These are phyloP conservation scores for Ganaspis brasiliensis DNA, from an alignment of 2,888 invertebrate genomes.

Conservation along the genomic window DNA sequence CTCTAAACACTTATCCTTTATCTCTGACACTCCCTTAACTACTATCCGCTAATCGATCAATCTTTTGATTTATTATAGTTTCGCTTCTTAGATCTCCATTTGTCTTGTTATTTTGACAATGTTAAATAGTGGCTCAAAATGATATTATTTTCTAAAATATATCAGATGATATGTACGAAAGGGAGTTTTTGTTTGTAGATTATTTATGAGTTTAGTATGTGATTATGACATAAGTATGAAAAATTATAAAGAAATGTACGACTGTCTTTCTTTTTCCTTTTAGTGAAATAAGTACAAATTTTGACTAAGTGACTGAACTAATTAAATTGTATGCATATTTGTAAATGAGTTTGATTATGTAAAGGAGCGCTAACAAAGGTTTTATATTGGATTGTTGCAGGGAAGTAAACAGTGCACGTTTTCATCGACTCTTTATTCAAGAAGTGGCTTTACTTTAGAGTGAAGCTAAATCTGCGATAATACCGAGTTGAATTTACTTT, in stretches of 20 bases:
- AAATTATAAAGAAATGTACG: too few relatives aligned
- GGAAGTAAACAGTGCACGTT: neutral
- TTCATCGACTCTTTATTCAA: slow-evolving; percentile 6
- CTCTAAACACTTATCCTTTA: neutral
- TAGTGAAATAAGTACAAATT: too few relatives aligned
- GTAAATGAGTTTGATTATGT: too few relatives aligned
- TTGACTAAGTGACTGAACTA: too few relatives aligned
- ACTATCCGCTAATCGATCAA: neutral
- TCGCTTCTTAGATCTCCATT: neutral
- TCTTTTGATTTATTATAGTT: neutral
- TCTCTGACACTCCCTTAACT: neutral
- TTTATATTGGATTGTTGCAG: neutral
- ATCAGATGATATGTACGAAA: too few relatives aligned
- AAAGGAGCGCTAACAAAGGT: too few relatives aligned
- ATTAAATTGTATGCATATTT: too few relatives aligned
- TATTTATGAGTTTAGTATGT: too few relatives aligned
- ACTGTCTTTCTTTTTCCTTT: too few relatives aligned
- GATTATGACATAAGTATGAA: too few relatives aligned
- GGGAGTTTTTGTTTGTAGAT: too few relatives aligned
- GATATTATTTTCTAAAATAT: neutral
- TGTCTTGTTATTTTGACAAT: neutral
- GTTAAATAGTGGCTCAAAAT: neutral
- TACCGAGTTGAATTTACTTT: slow-evolving; percentile 17
- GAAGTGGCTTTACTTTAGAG: neutral
- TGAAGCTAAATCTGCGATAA: neutral